These are phyloP conservation scores for Tokudaia muenninki DNA, from an alignment of 2,797 vertebrate genomes.

Conservation along the genomic window DNA sequence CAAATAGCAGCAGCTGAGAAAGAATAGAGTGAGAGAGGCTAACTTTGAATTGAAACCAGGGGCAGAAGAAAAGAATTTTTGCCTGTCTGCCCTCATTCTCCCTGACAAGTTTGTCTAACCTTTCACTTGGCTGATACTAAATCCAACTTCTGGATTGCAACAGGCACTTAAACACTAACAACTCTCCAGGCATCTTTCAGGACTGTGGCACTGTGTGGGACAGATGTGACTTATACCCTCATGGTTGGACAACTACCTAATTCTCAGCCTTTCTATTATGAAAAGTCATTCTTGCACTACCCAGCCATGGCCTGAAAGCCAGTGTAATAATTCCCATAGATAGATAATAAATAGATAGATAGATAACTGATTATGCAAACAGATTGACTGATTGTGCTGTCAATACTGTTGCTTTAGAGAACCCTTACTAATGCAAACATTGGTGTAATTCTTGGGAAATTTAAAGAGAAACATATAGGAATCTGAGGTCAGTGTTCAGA, in stretches of 20 bases:
- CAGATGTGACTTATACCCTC: background rate
- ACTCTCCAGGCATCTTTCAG: too few relatives aligned
- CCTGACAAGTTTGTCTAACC: background rate
- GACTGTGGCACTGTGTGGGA: background rate
- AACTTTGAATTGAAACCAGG: background rate
- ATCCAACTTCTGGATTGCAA: background rate
- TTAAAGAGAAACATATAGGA: background rate
- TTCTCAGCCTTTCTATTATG: background rate
- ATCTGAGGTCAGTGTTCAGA: background rate
- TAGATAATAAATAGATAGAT: background rate
- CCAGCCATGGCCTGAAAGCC: too few relatives aligned
- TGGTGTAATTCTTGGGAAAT: background rate
- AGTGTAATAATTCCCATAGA: background rate
- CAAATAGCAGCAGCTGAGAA: background rate
- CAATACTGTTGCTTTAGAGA: background rate
- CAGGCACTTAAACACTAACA: background rate
- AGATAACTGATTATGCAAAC: background rate
- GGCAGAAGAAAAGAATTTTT: background rate
- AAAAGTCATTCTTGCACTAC: background rate
- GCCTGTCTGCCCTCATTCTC: background rate
- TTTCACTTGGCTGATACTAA: too few relatives aligned
- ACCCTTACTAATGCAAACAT: background rate
- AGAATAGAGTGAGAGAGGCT: background rate
- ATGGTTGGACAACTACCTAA: too few relatives aligned
- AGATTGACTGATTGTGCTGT: background rate